Percentiles rank a stretch among this genome's conserved stretches.
These are phyloP conservation scores for Octopus sinensis DNA, from an alignment of 1,140 invertebrate genomes.

Conservation along the genomic window DNA sequence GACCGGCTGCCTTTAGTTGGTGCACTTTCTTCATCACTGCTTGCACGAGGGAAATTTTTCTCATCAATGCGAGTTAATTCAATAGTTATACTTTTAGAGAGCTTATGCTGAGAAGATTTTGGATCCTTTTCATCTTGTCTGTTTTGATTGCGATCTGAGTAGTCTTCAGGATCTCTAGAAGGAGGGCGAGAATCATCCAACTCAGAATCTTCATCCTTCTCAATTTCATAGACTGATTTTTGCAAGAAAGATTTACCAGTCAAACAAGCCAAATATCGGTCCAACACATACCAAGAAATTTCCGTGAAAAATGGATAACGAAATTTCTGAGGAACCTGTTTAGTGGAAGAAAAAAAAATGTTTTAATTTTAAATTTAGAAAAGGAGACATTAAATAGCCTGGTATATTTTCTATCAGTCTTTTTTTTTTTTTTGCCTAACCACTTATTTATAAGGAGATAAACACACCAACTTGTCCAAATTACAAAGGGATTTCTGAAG, in stretches of 20 bases:
- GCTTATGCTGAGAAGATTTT: constrained; percentile 28
- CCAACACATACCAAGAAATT: constrained; percentile 96
- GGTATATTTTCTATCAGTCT: no score
- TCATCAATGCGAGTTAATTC: constrained; percentile 47
- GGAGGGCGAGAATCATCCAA: constrained; percentile 33
- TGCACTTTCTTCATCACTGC: constrained; percentile 35
- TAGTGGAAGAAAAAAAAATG: constrained; percentile 15
- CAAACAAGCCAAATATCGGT: constrained; percentile 84
- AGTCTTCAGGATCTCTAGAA: constrained; percentile 30
- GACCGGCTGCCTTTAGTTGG: constrained; percentile 26
- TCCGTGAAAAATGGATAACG: constrained; percentile 96
- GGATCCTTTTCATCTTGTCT: constrained; percentile 18
- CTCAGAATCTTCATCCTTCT: constrained; percentile 65
- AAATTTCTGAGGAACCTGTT: constrained; percentile 89
- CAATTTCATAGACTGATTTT: constrained; percentile 93
- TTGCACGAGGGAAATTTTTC: constrained; percentile 22
- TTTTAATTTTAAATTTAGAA: no score
- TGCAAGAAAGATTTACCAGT: constrained; percentile 83
- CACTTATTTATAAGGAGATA: no score
- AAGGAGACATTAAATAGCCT: no score
- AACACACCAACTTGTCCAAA: no score
- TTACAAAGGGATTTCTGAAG: no score
- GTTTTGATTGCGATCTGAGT: background rate
- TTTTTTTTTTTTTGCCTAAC: no score
- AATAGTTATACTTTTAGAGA: constrained; percentile 43